These are phyloP conservation scores for Phortica variegata DNA, from an alignment of 1,140 invertebrate genomes.

Conservation along the genomic window DNA sequence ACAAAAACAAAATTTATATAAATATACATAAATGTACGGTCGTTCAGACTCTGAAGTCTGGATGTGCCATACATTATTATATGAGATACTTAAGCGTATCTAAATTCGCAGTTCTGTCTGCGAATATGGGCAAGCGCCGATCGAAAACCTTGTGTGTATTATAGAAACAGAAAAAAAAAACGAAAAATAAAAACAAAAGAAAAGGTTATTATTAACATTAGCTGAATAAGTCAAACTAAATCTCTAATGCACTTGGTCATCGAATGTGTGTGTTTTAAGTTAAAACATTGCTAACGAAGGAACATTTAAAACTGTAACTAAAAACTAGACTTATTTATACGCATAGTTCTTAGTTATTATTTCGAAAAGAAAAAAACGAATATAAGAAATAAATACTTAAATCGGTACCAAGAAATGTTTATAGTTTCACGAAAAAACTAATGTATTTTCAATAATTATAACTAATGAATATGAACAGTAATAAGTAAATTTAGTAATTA, in stretches of 20 bases:
- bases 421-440: conserved; percentile 52
- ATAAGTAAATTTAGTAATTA: conserved; percentile 57
- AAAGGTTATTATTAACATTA: too few relatives aligned
- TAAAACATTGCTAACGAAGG: too few relatives aligned
- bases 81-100: too few relatives aligned
- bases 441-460: conserved; percentile 55
- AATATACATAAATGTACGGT: conserved; percentile 6
- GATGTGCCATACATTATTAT: too few relatives aligned
- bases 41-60: too few relatives aligned
- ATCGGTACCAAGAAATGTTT: conserved; percentile 49
- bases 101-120: too few relatives aligned
- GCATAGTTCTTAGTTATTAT: conserved; percentile 43
- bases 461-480: conserved; percentile 41
- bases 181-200: conserved; percentile 4
- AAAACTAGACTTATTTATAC: conserved; percentile 52
- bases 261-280: not conserved
- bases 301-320: conserved; percentile 50
- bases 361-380: conserved; percentile 10
- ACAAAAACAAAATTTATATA: conserved; percentile 19
- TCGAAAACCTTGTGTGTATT: conserved; percentile 1
- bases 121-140: too few relatives aligned
- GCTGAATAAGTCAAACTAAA: too few relatives aligned
- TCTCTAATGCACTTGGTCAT: not conserved
- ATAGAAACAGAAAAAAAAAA: not conserved
- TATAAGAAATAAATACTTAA: conserved; percentile 20